Evolutionary conservation across 2,888 invertebrate genomes (phyloP), one percentile per base, ranked within the genome.

Genomic region (Digitonthophagus gazella): DNA sequence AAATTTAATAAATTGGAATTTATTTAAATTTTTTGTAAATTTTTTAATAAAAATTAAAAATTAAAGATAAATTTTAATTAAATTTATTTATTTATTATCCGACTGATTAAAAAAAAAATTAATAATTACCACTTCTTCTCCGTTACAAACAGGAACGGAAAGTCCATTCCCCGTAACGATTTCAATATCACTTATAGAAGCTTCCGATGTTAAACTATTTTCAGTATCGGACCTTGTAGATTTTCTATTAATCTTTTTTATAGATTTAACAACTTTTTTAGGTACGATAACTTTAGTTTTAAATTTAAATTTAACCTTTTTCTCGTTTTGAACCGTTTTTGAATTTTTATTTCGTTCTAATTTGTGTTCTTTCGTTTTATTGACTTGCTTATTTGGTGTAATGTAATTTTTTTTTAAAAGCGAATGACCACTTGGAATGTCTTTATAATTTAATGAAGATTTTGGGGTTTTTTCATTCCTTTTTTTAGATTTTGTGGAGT

Each of bases 101-200:
- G 8, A 44, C 8, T 44, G 8, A 44, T 44, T 44, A 44, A 44
- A 57, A 58, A 18, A 65, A 70, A 58, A 65, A 67, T 55, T 16
- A 67, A 16, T 58, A 77, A 83, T 82, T 77, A 87, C 87, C 76
- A 87, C 85, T 85, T 87, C 84, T 79, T 88, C 89, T 4, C 88
- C 88, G 78, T 86, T 85, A 67, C 86, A 86, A 11, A 88, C 80
- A 1, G 86, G 85, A 64, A 88, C 81, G n/a, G 86, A 83, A 68
- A 84, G 82, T 16, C 86, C 87, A 14, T 85, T 85, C 0, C 86
- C 85, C 15, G 86, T 83, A 1, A 86, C 83, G 69, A 79, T 78
- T 70, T 77, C 77, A n/a, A 75, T 72, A 71, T 71, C 66, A 54
- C 64, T 67, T 22, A 68, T 19, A 61, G 61, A 61, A 22, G 58